These are phyloP conservation scores for Arizona elegans DNA, from an alignment of 2,113 vertebrate genomes.

Conservation along the genomic window DNA sequence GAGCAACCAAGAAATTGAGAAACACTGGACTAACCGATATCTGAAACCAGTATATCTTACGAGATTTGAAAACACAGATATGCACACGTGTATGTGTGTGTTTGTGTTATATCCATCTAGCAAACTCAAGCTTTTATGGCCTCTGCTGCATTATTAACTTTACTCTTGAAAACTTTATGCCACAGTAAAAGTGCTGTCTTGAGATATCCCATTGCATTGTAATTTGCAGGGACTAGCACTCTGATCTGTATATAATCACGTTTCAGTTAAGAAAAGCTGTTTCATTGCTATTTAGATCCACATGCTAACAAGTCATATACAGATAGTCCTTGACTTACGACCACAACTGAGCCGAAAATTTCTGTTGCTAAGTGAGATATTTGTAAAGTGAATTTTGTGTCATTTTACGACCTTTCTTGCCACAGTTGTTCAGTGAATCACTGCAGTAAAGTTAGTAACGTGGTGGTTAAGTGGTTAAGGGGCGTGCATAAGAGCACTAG, in stretches of 20 bases:
- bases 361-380: no score
- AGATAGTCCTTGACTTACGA: no score
- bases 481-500: no score
- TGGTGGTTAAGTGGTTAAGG: no score
- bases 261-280: background rate
- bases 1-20: background rate
- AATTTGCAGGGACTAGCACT: background rate
- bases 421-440: no score
- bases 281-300: background rate
- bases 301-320: background rate
- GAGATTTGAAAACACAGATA: background rate
- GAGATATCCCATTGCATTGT: background rate
- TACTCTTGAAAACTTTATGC: background rate
- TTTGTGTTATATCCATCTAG: no score
- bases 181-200: background rate
- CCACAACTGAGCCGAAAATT: no score
- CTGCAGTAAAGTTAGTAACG: no score
- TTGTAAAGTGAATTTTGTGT: no score
- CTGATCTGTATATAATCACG: background rate
- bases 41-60: background rate
- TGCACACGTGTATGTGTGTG: no score
- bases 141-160: background rate
- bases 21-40: background rate
- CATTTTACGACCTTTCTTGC: no score
- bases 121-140: background rate